Base-by-base conservation (phyloP, 92 coral and sea anemone genomes). In the Umimayanthus kanabou region DNA sequence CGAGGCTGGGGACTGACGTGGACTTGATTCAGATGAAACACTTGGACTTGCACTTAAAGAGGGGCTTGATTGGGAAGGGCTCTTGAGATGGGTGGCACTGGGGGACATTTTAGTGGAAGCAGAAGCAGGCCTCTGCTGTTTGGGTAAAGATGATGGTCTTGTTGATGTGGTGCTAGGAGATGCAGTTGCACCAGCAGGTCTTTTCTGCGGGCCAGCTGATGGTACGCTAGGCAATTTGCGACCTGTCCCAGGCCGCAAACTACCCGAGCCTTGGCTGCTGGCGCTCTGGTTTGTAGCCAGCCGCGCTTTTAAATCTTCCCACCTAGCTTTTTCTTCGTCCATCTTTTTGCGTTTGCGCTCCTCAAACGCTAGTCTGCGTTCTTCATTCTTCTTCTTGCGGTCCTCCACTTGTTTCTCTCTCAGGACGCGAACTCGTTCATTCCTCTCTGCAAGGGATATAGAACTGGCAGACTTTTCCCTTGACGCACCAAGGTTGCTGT, bases 381-480 rank as follows among this genome's bases (percentile, higher is more conserved):
- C 99, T 45, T 95, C 98, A 45, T 93, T 93, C 73, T 97, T 97
- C 65, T 88, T 88, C 77, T 92, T 93, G 50, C 93, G 89, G 23
- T 97, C 99, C 39, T 95, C 97, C 50, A 90, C 91, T 91, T 97
- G 98, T 89, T 97, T 94, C 39, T 95, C 97, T 61, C 96, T 94
- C 86, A 93, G 85, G n/a, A 91, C 91, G 73, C 93, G 93, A 28
- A 94, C 99, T 70, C 90, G 87, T 65, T 89, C 95, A 26, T 92
- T 95, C 65, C 96, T 93, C 43, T 89, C 89, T 80, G 92, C 95
- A 9, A 92, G 88, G 0, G 94, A 83, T 29, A 87, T 37, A 23
- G 74, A 78, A 77, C 90, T 82, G 39, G 92, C 42, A 79, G 85
- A 80, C 57, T 80, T 57, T 80, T 66, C 75, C 65, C 57, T 83